Evolutionary conservation across 2,113 vertebrate genomes (phyloP), one percentile per base, ranked within the genome.

Genomic region (Xiphophorus hellerii): DNA sequence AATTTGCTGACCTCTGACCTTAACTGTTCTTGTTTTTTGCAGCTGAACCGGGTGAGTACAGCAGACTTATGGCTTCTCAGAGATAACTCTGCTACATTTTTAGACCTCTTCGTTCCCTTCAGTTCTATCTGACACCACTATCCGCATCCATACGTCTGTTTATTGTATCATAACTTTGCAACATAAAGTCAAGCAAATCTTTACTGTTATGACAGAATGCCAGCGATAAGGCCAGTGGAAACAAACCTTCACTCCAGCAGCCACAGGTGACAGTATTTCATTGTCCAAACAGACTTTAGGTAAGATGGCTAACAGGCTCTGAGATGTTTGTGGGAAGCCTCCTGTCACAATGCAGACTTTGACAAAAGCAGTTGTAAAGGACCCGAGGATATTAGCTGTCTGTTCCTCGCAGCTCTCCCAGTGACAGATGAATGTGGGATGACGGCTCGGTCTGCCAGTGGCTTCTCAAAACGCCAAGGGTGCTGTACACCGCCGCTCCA

Each of bases 331-430:
- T 31, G 30, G 61, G 69, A 62, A 87, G 73, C 76, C 75, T 87
- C 70, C 71, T 78, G 76, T 81, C 87, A 80, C 1, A 62, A 71
- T 73, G 28, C 68, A 74, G 76, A 82, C 76, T 90, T 68, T 82
- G 84, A 87, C 84, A 62, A 77, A 88, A 62, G n/a, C 65, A 66
- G 66, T 29, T 78, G 82, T 80, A 81, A 81, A 87, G 78, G 76
- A 86, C 80, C 82, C 33, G 35, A 58, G 87, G 90, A 84, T 87
- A 90, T 82, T 82, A 72, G 75, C 84, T 88, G 87, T 89, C 87
- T 75, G 70, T 75, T 84, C 82, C 78, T 62, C 60, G 22, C 14
- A n/a, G 67, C 64, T 89, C 84, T 87, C 74, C 78, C 62, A 74
- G 75, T 89, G 88, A 90, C 78, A 71, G 76, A 90, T 88, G 48